phyloP scores from a whole-genome alignment of 2,113 vertebrate species.

The Ellobius talpinus region DNA sequence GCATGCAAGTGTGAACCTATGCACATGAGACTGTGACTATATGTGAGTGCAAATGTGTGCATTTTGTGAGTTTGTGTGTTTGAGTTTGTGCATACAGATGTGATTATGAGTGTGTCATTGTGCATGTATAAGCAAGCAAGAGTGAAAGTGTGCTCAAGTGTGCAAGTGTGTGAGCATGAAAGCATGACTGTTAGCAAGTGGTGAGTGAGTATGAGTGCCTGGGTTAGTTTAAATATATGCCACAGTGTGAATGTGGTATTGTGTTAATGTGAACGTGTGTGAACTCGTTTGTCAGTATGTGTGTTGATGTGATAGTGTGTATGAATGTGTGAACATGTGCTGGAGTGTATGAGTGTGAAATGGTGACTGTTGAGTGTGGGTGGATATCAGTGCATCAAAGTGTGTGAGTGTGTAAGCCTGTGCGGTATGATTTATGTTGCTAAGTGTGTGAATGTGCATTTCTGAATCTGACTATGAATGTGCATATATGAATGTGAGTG shows the following conservation, averaged over 20 bases:
- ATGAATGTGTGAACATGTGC: not conserved
- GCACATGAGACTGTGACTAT: not conserved
- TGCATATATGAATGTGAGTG: not conserved
- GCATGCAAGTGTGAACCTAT: not conserved
- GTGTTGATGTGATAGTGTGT: not conserved
- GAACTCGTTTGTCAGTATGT: not conserved
- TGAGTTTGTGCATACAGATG: not conserved
- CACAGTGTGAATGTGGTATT: not conserved
- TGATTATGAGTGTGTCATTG: not conserved
- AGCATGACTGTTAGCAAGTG: not conserved
- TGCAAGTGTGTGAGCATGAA: not conserved
- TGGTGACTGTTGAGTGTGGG: not conserved
- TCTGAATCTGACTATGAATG: not conserved
- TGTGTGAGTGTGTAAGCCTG: not conserved
- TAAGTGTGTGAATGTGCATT: not conserved
- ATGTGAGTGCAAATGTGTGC: not conserved
- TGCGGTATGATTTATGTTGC: not conserved
- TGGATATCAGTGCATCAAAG: not conserved
- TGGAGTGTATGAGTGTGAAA: not conserved
- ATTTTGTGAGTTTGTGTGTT: not conserved
- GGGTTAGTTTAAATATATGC: not conserved
- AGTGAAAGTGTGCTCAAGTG: not conserved
- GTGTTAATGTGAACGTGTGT: not conserved
- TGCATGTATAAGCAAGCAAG: not conserved
- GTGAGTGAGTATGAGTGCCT: not conserved